Percentiles rank a stretch among this genome's conserved stretches.
These are phyloP conservation scores for Podilymbus podiceps DNA, from an alignment of 2,113 vertebrate species.

Conservation along the genomic window DNA sequence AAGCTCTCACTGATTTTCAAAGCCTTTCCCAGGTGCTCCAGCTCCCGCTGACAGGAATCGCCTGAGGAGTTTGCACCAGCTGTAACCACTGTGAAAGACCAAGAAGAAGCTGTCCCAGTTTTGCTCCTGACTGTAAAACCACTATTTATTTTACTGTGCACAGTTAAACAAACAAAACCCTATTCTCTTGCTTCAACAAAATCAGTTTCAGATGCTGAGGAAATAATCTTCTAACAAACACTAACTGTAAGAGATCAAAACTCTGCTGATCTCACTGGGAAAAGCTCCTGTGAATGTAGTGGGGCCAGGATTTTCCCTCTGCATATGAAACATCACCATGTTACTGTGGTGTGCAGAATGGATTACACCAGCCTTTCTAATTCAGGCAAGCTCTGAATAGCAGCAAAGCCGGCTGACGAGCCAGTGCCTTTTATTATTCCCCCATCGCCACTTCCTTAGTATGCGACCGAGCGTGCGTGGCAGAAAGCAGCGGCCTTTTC, in stretches of 20 bases:
- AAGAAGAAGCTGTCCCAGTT: neutral
- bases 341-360: neutral
- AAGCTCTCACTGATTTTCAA: neutral
- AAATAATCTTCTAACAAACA: neutral
- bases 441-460: neutral
- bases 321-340: neutral
- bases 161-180: neutral
- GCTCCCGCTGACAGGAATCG: neutral
- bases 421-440: conserved; percentile 8
- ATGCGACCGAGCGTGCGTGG: neutral
- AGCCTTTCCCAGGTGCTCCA: neutral
- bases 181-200: neutral
- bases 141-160: neutral
- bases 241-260: neutral
- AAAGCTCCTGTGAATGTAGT: neutral
- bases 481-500: neutral
- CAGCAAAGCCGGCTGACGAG: accelerated
- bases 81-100: neutral
- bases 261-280: neutral
- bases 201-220: neutral
- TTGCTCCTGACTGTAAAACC: neutral
- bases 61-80: neutral
- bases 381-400: conserved; percentile 6
- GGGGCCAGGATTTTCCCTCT: neutral
- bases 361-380: neutral